Conservation (phyloP, 2,888 invertebrate species). For the Malthinus seriepunctatus region DNA sequence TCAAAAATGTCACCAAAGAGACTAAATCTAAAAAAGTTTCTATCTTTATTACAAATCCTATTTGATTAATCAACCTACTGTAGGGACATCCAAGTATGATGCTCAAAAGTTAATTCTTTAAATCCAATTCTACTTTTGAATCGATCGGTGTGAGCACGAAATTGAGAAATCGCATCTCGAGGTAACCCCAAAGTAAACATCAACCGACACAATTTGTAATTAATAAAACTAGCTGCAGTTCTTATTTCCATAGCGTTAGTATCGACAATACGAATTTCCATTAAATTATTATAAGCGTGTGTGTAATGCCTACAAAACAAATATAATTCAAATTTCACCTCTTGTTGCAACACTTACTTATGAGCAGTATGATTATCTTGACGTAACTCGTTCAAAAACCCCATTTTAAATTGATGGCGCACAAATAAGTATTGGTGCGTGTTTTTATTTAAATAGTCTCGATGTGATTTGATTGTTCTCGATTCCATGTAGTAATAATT, state of each 20-base stretch:
- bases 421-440: constrained; percentile 92
- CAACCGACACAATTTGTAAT: constrained; percentile 92
- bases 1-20: constrained; percentile 95
- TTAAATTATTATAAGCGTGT: constrained; percentile 87
- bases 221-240: constrained; percentile 92
- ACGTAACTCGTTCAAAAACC: constrained; percentile 90
- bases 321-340: neutral
- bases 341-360: constrained; percentile 58
- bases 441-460: constrained; percentile 88
- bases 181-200: constrained; percentile 89
- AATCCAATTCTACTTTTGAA: constrained; percentile 83
- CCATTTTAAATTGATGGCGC: constrained; percentile 96
- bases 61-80: constrained; percentile 60
- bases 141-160: constrained; percentile 87
- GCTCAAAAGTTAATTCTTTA: constrained; percentile 88
- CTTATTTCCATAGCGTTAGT: constrained; percentile 92
- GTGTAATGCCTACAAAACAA: constrained; percentile 68
- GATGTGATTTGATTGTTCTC: constrained; percentile 83
- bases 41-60: neutral
- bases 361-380: constrained; percentile 87
- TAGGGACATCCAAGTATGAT: constrained; percentile 92
- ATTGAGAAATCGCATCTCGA: constrained; percentile 93
- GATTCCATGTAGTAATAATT: constrained; percentile 90
- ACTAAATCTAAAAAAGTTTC: constrained; percentile 56
- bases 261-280: constrained; percentile 87